Evolutionary conservation across 2,797 vertebrate genomes (phyloP).

Genomic region (Poeciliopsis gracilis): DNA sequence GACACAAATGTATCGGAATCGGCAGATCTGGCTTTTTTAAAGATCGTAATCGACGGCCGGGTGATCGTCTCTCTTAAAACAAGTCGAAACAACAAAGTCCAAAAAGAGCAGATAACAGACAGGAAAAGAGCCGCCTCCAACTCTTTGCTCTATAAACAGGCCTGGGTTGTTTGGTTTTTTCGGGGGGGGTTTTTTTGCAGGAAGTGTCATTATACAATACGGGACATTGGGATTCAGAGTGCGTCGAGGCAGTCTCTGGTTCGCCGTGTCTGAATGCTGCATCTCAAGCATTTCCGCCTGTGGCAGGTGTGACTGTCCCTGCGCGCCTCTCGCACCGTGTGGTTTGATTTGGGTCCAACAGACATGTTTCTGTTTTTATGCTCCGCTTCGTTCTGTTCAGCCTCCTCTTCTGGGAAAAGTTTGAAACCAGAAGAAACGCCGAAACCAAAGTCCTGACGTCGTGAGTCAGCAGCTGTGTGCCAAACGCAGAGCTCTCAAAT

Average conservation of each 20-base stretch:
- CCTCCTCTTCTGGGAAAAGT: not conserved
- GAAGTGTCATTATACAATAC: conserved; percentile 5
- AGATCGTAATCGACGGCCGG: too few relatives aligned
- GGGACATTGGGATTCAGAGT: conserved; percentile 8
- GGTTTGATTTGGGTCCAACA: not conserved
- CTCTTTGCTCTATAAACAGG: conserved; percentile 5
- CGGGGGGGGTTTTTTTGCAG: not conserved
- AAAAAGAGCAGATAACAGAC: not conserved
- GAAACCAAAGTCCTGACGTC: not conserved
- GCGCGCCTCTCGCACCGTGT: conserved; percentile 5
- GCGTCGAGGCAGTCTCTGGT: conserved; percentile 2
- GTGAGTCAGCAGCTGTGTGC: not conserved
- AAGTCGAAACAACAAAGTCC: not conserved
- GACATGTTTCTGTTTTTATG: not conserved
- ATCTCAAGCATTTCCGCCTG: conserved; percentile 15
- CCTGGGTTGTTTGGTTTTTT: not conserved
- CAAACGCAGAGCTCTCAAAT: not conserved
- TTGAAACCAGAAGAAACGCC: not conserved
- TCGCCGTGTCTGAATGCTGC: conserved; percentile 24
- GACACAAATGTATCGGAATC: too few relatives aligned
- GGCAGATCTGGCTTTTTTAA: too few relatives aligned
- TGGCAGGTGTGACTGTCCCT: conserved; percentile 24
- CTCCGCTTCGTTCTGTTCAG: not conserved
- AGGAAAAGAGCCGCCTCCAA: conserved; percentile 2
- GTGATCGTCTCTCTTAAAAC: not conserved